Percentiles rank a stretch among this genome's conserved stretches.
These are phyloP conservation scores for Beaufortia kweichowensis DNA, from an alignment of 2,113 vertebrate genomes.

Conservation along the genomic window DNA sequence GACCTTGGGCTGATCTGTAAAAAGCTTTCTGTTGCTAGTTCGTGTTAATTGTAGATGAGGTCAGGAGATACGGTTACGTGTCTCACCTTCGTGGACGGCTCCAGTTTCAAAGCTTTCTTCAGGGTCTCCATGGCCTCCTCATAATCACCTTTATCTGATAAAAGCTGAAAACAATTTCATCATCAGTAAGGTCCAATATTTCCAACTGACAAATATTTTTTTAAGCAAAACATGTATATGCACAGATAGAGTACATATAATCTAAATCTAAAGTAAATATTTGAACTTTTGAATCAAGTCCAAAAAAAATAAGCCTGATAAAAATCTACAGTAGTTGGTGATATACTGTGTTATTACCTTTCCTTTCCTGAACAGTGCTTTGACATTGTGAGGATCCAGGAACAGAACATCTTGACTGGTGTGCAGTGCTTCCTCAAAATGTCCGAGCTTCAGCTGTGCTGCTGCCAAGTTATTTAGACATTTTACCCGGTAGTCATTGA, in stretches of 20 bases:
- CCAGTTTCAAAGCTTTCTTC: constrained; percentile 81
- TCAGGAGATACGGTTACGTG: constrained; percentile 8
- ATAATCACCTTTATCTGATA: constrained; percentile 80
- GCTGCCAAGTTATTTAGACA: constrained; percentile 85
- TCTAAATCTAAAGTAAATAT: no score
- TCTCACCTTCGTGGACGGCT: constrained; percentile 82
- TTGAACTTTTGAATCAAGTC: background rate
- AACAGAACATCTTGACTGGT: constrained; percentile 74
- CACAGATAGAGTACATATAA: no score
- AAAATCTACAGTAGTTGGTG: no score
- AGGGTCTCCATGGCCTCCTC: constrained; percentile 77
- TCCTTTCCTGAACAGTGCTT: constrained; percentile 77
- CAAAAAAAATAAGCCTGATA: no score
- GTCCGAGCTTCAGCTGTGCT: constrained; percentile 77
- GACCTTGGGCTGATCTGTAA: constrained; percentile 28
- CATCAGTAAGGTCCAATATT: background rate
- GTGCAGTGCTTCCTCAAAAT: constrained; percentile 71
- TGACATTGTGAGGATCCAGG: constrained; percentile 77
- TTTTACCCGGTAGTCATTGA: constrained; percentile 79
- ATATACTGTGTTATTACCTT: constrained; percentile 68
- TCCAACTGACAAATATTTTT: background rate
- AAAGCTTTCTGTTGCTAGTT: constrained; percentile 17
- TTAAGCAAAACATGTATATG: no score
- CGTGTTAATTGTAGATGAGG: constrained; percentile 22
- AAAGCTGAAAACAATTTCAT: constrained; percentile 70